phyloP scores from a whole-genome alignment of 2,113 vertebrate genomes.

The Pogona vitticeps region DNA sequence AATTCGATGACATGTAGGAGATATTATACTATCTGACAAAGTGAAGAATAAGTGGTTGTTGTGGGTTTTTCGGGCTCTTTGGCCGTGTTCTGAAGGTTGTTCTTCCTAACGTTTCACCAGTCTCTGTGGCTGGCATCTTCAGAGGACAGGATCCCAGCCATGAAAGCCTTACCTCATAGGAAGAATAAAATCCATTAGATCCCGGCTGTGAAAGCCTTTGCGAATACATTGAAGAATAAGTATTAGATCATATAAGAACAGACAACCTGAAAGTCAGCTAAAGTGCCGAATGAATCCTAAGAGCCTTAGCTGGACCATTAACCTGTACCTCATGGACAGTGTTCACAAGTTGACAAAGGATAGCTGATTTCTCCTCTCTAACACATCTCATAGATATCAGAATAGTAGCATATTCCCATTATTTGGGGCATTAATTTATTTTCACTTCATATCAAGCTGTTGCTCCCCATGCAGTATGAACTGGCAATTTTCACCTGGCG shows the following conservation, averaged over 20 bases:
- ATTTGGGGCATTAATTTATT: not conserved
- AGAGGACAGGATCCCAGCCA: too few species aligned
- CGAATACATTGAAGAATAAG: not conserved
- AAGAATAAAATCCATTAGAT: too few species aligned
- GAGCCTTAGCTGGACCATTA: conserved; percentile 20
- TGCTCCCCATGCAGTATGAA: not conserved
- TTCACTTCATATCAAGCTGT: not conserved
- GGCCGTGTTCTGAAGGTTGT: too few species aligned
- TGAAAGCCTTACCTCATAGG: too few species aligned
- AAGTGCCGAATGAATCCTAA: conserved; percentile 42
- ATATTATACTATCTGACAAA: not conserved
- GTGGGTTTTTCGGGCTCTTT: too few species aligned
- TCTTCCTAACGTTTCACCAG: too few species aligned
- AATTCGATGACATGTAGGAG: not conserved
- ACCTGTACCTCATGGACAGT: conserved; percentile 32
- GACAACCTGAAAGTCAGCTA: conserved; percentile 4
- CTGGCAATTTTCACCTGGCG: not conserved
- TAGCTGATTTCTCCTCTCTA: not conserved
- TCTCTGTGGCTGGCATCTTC: too few species aligned
- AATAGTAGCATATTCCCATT: not conserved
- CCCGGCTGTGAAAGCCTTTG: too few species aligned
- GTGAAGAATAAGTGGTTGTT: not conserved
- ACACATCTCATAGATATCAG: too few species aligned
- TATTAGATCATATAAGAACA: not conserved
- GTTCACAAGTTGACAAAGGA: not conserved